Evolutionary conservation across 2,113 vertebrate genomes (phyloP).

Genomic region (Laticauda colubrina): DNA sequence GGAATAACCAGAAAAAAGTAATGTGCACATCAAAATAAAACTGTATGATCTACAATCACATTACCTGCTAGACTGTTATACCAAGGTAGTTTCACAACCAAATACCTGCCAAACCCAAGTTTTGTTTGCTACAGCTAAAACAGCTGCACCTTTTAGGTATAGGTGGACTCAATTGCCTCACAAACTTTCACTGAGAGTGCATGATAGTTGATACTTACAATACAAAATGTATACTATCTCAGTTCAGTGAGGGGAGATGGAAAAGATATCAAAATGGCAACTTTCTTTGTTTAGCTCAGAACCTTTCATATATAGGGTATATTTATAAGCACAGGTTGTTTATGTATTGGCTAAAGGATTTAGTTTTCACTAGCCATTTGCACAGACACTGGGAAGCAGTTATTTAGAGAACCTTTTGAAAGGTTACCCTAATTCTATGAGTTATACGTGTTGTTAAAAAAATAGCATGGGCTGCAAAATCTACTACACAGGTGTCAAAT

Average conservation of each 20-base stretch:
- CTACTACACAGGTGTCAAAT: no score
- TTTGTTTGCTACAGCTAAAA: background rate
- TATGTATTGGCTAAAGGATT: background rate
- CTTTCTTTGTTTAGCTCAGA: background rate
- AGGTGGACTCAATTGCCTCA: background rate
- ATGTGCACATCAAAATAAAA: slow-evolving; percentile 3
- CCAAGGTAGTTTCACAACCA: background rate
- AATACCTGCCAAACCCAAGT: background rate
- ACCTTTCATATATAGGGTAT: background rate
- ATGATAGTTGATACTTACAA: background rate
- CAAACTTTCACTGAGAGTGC: background rate
- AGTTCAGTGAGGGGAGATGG: background rate
- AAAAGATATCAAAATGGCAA: background rate
- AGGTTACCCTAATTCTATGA: background rate
- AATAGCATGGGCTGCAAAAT: background rate
- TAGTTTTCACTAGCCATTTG: background rate
- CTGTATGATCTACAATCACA: background rate
- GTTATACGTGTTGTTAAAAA: background rate
- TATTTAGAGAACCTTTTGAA: background rate
- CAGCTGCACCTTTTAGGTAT: background rate
- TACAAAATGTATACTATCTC: background rate
- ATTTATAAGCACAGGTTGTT: background rate
- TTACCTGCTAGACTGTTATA: background rate
- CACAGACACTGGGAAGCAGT: background rate
- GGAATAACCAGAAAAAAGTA: background rate